phyloP scores from a whole-genome alignment of 2,113 vertebrate genomes.

The Gymnocephalus cernua region DNA sequence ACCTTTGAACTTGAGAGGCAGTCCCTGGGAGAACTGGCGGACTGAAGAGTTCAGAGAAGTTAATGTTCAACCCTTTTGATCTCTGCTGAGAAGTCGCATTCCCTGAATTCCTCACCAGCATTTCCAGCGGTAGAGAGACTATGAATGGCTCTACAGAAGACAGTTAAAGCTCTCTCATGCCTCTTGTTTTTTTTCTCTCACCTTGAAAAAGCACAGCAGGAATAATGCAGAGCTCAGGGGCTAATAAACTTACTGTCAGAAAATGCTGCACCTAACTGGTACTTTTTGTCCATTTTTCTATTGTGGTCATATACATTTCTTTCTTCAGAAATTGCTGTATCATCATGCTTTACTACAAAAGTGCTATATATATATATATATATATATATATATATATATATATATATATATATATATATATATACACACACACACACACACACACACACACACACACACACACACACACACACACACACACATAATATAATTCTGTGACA shows the following conservation, averaged over 20 bases:
- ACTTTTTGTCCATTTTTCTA: background rate
- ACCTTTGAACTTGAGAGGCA: constrained; percentile 76
- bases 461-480: no score
- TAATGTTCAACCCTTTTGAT: constrained; percentile 84
- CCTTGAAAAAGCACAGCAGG: constrained; percentile 30
- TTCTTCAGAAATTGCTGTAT: background rate
- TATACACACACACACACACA: no score
- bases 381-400: no score
- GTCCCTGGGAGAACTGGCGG: constrained; percentile 66
- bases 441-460: no score
- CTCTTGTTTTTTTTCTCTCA: background rate
- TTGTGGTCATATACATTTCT: background rate
- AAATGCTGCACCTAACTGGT: background rate
- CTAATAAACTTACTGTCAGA: constrained; percentile 27
- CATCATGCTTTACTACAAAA: background rate
- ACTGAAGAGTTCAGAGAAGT: constrained; percentile 76
- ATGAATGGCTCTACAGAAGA: constrained; percentile 70
- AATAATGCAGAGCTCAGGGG: constrained; percentile 16
- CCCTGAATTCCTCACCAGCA: constrained; percentile 79
- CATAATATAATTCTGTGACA: constrained; percentile 1
- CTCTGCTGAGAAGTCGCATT: constrained; percentile 80
- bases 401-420: no score
- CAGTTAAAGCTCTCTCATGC: constrained; percentile 57
- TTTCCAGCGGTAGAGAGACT: constrained; percentile 63
- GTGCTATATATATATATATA: no score